Base-by-base conservation (phyloP, 2,113 vertebrate species). In the Calonectris borealis region DNA sequence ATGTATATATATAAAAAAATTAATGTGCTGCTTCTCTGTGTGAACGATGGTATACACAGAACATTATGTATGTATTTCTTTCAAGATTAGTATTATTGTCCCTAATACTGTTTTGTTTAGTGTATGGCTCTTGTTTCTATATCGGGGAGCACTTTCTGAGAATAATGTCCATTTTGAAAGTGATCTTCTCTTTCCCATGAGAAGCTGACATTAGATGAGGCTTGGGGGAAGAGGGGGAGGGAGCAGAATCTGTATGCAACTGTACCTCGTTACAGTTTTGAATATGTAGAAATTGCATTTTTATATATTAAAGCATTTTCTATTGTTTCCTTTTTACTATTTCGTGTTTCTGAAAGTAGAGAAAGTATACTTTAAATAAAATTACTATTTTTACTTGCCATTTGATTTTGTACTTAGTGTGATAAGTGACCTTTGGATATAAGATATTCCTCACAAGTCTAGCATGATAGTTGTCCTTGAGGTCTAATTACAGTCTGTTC, bases 401-500 rank as follows among this genome's bases (percentile, higher is more conserved):
- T 83, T 93, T 92, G 82, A 71, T 83, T 94, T 91, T 93, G 40
- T 83, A 27, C 55, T 94, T 57, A 6, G 31, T 91, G 58, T 75
- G 76, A 58, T 92, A 79, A 94, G 86, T 97, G 95, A 96, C 89
- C 89, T 97, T 96, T 95, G 82, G 86, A 66, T 92, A 90, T 26
- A 90, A 95, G 87, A 94, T 95, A 97, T 90, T 91, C 72, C 78
- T 80, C 0, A 1, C 61, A 91, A 89, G 93, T 94, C 93, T 88
- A 94, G 86, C 61, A 13, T 88, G 94, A 31, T 94, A 54, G 84
- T 72, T 97, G 87, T 92, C 93, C 93, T 96, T 96, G 94, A 95
- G 83, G 85, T 97, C 94, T 95, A 80, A 92, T 95, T 96, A 96
- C 94, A 97, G 84, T 65, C 57, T 94, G 76, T 93, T 94, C 75